Base-by-base conservation (phyloP, 2,888 invertebrate species). In the Hemicrepidius hirtus region DNA sequence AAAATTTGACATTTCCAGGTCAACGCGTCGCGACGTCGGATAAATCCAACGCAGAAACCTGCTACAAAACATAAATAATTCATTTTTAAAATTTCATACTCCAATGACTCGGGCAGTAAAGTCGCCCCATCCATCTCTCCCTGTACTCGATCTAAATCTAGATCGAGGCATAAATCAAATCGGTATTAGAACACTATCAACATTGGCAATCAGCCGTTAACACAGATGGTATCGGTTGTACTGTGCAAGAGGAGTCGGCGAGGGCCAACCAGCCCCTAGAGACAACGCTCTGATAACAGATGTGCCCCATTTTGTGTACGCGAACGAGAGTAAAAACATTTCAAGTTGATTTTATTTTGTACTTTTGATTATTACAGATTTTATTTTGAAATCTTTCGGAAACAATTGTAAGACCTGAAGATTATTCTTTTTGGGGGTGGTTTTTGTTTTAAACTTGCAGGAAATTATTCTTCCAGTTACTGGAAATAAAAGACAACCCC, bases 121-220 rank as follows among this genome's bases (percentile, higher is more conserved):
- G 59, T 46, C 46, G 20, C 68, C 68, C 60, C 68, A 68, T 68
- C 62, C 49, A 49, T 69, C 62, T 21, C 37, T 40, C 49, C 24
- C 24, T 24, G 24, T 7, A 35, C 28, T 35, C 50, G 73, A 75
- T 74, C 74, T 35, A 68, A 75, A 77, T 77, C 75, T 77, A 73
- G 71, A 75, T 77, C 76, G 76, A 68, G 70, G 79, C 75, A 85
- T 85, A 85, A 85, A 85, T 85, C 85, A 85, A 84, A 84, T 81
- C 80, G 83, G 82, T 82, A 84, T 84, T 84, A 83, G 81, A 82
- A 81, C 80, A 78, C 79, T 84, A 85, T 85, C 84, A 81, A 81
- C 76, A 78, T 74, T 81, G 80, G 80, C 83, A 82, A 85, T 85
- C 85, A 82, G 79, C 82, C 84, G 85, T 85, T 85, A 85, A 85